Evolutionary conservation across 2,797 vertebrate species (phyloP).

Genomic region (Hypotaenidia okinawae): DNA sequence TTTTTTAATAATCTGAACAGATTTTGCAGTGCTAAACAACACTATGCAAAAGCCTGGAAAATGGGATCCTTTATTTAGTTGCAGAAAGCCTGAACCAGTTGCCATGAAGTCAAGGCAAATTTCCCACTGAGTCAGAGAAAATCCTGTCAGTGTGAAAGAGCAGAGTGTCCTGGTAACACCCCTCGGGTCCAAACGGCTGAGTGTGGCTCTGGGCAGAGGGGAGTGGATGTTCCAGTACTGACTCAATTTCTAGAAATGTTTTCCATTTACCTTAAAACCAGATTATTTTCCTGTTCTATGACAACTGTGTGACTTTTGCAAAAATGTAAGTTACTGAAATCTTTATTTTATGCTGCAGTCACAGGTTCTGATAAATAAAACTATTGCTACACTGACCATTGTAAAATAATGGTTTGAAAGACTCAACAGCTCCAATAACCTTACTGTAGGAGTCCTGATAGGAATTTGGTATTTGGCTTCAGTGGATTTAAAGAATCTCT

Average conservation of each 20-base stretch:
- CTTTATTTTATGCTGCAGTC: not conserved
- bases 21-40: not conserved
- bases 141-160: not conserved
- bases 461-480: not conserved
- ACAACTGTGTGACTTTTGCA: not conserved
- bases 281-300: not conserved
- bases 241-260: not conserved
- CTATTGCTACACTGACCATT: not conserved
- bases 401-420: not conserved
- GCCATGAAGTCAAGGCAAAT: slow-evolving; percentile 22
- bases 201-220: not conserved
- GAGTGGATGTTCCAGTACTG: not conserved
- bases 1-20: slow-evolving; percentile 31
- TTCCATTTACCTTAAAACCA: not conserved
- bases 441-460: not conserved
- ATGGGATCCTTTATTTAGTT: not conserved
- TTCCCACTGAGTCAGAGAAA: slow-evolving; percentile 20
- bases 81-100: slow-evolving; percentile 18
- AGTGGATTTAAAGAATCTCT: not conserved
- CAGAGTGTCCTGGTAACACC: not conserved
- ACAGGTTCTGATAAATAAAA: not conserved
- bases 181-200: not conserved
- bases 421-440: not conserved
- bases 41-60: slow-evolving; percentile 1
- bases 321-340: not conserved